Conservation (phyloP, 1,140 invertebrate genomes). For the Zaprionus ornatus region DNA sequence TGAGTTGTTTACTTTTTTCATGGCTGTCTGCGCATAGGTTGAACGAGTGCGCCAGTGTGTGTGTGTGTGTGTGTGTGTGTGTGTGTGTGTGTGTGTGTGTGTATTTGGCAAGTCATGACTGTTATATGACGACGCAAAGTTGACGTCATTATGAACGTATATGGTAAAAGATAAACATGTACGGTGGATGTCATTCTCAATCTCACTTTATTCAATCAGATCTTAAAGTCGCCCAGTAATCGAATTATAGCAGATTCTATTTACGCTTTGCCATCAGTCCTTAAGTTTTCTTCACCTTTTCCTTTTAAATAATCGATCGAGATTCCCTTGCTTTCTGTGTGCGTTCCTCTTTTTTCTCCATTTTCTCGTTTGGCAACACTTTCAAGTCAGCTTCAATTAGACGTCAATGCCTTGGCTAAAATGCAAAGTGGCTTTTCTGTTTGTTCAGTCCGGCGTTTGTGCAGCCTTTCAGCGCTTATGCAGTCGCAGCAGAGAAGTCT, state of each 20-base stretch:
- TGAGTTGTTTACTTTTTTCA: constrained; percentile 58
- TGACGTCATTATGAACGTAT: constrained; percentile 66
- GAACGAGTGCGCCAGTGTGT: constrained; percentile 24
- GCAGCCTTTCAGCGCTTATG: constrained; percentile 60
- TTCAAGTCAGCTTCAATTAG: constrained; percentile 74
- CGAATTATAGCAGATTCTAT: background rate
- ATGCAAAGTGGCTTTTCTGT: constrained; percentile 69
- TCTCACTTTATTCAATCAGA: background rate
- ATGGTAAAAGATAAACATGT: constrained; percentile 30
- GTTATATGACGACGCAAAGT: constrained; percentile 37
- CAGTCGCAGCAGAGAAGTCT: constrained; percentile 35
- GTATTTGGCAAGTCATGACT: constrained; percentile 50
- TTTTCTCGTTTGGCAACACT: constrained; percentile 46
- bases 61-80: constrained; percentile 9
- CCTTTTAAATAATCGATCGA: constrained; percentile 42
- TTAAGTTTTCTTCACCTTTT: background rate
- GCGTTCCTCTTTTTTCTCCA: constrained; percentile 1
- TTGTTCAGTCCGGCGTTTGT: constrained; percentile 61
- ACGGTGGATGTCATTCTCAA: background rate
- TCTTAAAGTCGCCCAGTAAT: background rate
- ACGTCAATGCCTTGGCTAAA: constrained; percentile 33
- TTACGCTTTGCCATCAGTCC: background rate
- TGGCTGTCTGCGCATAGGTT: constrained; percentile 28
- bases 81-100: constrained; percentile 7
- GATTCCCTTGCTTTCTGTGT: background rate